phyloP scores from a whole-genome alignment of 2,888 invertebrate genomes.

The Epiblema foenella region DNA sequence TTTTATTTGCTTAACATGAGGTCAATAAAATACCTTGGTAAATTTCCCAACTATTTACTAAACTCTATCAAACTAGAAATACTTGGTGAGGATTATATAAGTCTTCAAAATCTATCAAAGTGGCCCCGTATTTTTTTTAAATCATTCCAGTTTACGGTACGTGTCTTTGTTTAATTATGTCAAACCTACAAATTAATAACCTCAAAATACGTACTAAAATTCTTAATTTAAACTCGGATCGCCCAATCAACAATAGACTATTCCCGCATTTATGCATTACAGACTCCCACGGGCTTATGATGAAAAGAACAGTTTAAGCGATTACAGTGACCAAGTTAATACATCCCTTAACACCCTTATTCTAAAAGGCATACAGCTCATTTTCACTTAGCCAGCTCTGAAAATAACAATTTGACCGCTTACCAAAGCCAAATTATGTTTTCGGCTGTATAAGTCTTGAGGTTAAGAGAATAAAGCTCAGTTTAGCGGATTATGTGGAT shows the following conservation, averaged over 20 bases:
- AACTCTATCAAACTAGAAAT: too few relatives aligned
- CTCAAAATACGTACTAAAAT: conserved; percentile 4
- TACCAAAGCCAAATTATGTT: conserved; percentile 14
- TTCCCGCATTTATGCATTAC: conserved; percentile 39
- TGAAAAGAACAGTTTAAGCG: conserved; percentile 45
- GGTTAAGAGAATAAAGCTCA: conserved; percentile 17
- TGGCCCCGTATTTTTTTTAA: too few relatives aligned
- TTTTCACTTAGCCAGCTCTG: conserved; percentile 6
- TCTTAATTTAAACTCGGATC: conserved; percentile 27
- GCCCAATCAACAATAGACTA: conserved; percentile 30
- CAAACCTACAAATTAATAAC: not conserved
- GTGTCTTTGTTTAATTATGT: not conserved
- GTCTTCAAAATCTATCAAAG: too few relatives aligned
- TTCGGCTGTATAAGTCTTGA: not conserved
- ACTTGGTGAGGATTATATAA: too few relatives aligned
- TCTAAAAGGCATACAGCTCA: conserved; percentile 7
- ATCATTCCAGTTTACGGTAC: too few relatives aligned
- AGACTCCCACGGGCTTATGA: conserved; percentile 38
- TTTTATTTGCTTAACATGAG: too few relatives aligned
- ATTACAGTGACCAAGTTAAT: conserved; percentile 16
- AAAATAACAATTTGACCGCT: conserved; percentile 18
- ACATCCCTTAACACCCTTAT: not conserved
- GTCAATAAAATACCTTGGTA: too few relatives aligned
- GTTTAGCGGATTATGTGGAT: not conserved
- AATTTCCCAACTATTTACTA: too few relatives aligned